Base-by-base conservation (phyloP, 1,140 invertebrate species). In the Ectropis grisescens region DNA sequence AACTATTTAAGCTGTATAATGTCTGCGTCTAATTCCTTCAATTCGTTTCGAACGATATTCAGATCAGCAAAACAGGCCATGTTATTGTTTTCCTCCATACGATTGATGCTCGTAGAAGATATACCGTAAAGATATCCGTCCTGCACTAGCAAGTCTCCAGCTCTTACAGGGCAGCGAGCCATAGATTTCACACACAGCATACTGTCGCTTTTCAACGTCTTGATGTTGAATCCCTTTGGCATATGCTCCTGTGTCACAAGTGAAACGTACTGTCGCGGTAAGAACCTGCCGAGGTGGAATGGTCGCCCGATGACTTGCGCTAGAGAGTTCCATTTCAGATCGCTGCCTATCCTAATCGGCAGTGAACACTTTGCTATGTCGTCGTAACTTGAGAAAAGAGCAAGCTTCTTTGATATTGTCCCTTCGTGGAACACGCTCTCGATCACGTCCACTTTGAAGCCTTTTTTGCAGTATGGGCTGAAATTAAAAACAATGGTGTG, bases 391-490 rank as follows among this genome's bases (percentile, higher is more conserved):
- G 47, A 54, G 31, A 80, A 33, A 13, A 80, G 35, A 3, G 66
- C 64, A 13, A 80, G 36, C 26, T 51, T 53, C 24, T 60, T 71
- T 10, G 58, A 65, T 10, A 58, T 28, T 1, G 47, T 42, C 4
- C 55, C 61, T 8, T 58, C 54, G 23, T 70, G 61, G 5, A 47
- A 35, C 26, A 76, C 57, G 2, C 39, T 29, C 11, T 70, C 64
- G 3, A 60, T 36, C 9, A 50, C 25, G 23, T 64, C 46, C 7
- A 72, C 45, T 1, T 55, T 19, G 32, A 74, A 74, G 10, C 67
- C 67, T 54, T 74, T 74, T 40, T 64, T 72, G 52, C 74, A 79
- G 15, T 47, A 46, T 25, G 53, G 59, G 13, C 70, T 75, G 46
- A 34, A 64, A 65, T 12, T 11, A 16, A 48, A 10, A 41, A 38